Base-by-base conservation (phyloP, 2,797 vertebrate genomes). In the Semaprochilodus insignis region DNA sequence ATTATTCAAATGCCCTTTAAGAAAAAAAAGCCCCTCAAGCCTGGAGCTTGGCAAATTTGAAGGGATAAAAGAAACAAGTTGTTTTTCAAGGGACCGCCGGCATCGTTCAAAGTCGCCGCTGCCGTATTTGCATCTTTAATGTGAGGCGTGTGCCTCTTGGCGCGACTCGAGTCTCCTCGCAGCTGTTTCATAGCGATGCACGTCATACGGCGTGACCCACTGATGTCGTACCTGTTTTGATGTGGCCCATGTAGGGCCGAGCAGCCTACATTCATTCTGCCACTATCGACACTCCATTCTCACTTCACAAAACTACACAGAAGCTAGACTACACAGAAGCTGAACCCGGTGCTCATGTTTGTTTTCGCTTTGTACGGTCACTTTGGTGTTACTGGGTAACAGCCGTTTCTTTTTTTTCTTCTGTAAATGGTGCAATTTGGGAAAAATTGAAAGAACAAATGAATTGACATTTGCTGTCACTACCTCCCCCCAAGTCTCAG, bases 41-140 rank as follows among this genome's bases (percentile, higher is more conserved):
- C 77, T 90, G 17, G 55, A 73, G 81, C 87, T 88, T 86, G 85
- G 88, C 77, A 90, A 88, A 93, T 91, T 90, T 91, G 81, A 88
- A 88, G 77, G 65, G 74, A 90, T 91, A 90, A 92, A 90, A 83
- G 76, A 90, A 89, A 90, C 88, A 89, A 85, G 76, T 87, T 86
- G 80, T 90, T 90, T 90, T 89, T 86, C 70, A 69, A 76, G 27
- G 83, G 89, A 87, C 63, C 81, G 75, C 85, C 80, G n/a, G 83
- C 77, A 88, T 85, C 83, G 76, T 84, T 88, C 51, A 66, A 69
- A 85, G 82, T 90, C 87, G 82, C 82, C 27, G 21, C 70, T 81
- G 57, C 80, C 74, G 80, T 80, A 84, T 90, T 90, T 91, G 85
- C 83, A 86, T 86, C 81, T 87, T 88, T 91, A 90, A 89, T 88